Percentiles rank a stretch among this genome's conserved stretches.
Evolutionary conservation across 2,888 invertebrate genomes (phyloP).

Genomic region (Alloplasta piceator): DNA sequence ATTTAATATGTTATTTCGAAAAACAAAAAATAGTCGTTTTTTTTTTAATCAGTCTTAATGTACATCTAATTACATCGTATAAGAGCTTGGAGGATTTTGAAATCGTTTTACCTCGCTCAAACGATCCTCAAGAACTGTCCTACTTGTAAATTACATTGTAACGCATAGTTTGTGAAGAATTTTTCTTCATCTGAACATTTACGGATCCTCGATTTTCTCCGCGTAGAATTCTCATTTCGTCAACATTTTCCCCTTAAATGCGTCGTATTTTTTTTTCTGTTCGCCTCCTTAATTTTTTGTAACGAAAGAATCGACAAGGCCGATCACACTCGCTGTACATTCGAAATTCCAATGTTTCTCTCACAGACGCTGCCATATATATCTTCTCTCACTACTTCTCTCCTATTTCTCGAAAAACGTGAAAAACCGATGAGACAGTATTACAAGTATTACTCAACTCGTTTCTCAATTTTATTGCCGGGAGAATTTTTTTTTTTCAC

Average conservation of each 20-base stretch:
- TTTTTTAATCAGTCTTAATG: no score
- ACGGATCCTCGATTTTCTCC: no score
- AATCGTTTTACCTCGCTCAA: no score
- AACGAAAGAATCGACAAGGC: conserved; percentile 17
- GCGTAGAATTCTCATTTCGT: background rate
- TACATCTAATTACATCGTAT: no score
- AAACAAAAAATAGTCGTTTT: no score
- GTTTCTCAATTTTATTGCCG: conserved; percentile 12
- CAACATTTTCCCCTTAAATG: background rate
- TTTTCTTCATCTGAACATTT: background rate
- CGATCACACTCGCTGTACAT: conserved; percentile 19
- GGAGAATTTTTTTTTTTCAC: conserved; percentile 11
- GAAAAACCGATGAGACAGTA: background rate
- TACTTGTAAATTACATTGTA: background rate
- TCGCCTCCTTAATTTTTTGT: background rate
- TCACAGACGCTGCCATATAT: background rate
- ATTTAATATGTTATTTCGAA: no score
- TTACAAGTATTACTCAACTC: background rate
- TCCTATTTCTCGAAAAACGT: background rate
- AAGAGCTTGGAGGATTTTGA: no score
- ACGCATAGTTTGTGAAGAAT: background rate
- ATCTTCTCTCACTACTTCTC: background rate
- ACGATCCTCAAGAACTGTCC: background rate
- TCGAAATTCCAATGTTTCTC: conserved; percentile 38
- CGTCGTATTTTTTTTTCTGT: background rate